A percentile compares a stretch with the other conserved stretches of the same genome.
Evolutionary conservation across 2,797 vertebrate species (phyloP).

Genomic region (Myotis vivesi): DNA sequence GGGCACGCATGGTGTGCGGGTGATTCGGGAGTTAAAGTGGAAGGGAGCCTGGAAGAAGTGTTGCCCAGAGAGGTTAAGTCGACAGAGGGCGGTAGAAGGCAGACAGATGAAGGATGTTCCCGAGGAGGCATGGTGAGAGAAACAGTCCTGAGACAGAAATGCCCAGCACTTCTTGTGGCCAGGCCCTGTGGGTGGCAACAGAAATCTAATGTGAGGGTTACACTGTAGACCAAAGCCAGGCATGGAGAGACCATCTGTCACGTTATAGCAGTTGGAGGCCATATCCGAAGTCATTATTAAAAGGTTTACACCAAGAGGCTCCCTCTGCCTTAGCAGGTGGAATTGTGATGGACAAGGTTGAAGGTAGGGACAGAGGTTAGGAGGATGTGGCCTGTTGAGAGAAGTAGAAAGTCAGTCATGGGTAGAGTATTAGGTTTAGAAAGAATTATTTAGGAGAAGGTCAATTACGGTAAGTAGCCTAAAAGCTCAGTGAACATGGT

Average conservation of each 20-base stretch:
- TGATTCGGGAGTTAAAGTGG: accelerated
- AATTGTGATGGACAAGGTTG: background rate
- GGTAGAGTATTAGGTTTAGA: background rate
- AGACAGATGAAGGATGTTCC: background rate
- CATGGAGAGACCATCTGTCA: accelerated
- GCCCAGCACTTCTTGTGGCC: accelerated
- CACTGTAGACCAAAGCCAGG: background rate
- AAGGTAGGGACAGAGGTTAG: background rate
- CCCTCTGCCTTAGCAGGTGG: background rate
- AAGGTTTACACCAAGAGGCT: background rate
- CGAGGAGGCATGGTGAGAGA: background rate
- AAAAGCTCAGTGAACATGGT: accelerated
- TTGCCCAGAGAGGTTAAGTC: background rate
- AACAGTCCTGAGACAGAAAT: background rate
- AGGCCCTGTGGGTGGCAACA: accelerated
- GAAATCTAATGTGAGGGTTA: background rate
- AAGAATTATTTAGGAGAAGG: background rate
- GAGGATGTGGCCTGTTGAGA: too few species aligned
- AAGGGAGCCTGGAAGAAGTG: background rate
- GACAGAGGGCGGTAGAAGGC: background rate
- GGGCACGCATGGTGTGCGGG: accelerated
- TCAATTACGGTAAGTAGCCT: background rate
- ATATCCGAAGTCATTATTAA: accelerated
- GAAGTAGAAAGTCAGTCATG: background rate
- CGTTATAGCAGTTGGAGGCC: accelerated